A percentile compares a stretch with the other conserved stretches of the same genome.
Evolutionary conservation across 2,113 vertebrate species (phyloP).

Genomic region (Eclectus roratus): DNA sequence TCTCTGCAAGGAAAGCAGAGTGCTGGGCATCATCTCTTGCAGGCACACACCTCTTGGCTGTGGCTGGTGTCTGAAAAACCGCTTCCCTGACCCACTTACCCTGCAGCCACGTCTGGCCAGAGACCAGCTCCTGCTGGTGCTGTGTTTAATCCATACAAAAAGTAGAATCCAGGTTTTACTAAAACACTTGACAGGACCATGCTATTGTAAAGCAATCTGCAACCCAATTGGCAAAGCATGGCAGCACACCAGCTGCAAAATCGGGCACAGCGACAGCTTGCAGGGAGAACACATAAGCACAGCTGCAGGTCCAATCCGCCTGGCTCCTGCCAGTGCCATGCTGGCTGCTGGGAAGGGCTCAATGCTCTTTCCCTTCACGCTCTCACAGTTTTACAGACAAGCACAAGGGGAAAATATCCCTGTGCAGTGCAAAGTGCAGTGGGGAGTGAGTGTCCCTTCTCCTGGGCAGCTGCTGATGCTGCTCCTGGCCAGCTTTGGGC

Average conservation of each 20-base stretch:
- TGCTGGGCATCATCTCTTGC: rapidly evolving
- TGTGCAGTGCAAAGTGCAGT: background rate
- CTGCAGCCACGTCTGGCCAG: background rate
- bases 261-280: rapidly evolving
- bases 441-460: background rate
- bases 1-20: background rate
- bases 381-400: background rate
- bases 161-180: background rate
- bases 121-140: background rate
- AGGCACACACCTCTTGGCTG: background rate
- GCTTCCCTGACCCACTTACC: background rate
- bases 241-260: background rate
- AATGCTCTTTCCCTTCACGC: background rate
- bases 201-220: background rate
- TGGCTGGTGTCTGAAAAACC: background rate
- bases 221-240: rapidly evolving
- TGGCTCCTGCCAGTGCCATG: background rate
- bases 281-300: background rate
- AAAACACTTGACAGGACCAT: background rate
- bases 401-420: background rate
- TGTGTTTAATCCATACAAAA: background rate
- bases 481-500: background rate
- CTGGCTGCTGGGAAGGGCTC: background rate
- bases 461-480: background rate
- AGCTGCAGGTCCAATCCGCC: rapidly evolving